Percentiles rank a stretch among this genome's conserved stretches.
Conservation (phyloP, 2,113 vertebrate genomes). For the Falco punctatus region DNA sequence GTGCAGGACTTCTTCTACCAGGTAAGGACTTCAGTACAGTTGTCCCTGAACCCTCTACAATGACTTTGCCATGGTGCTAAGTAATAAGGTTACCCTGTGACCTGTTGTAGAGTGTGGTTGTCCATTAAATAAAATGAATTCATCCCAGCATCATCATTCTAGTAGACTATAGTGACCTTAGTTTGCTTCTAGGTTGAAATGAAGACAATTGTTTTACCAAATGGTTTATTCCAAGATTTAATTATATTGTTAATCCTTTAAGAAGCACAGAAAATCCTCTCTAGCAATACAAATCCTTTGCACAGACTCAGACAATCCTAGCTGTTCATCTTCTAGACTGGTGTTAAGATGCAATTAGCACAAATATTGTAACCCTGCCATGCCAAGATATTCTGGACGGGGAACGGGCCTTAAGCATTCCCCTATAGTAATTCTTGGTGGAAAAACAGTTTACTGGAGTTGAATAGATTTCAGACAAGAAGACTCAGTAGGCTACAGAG, state of each 20-base stretch:
- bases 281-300: background rate
- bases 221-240: background rate
- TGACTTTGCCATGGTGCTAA: background rate
- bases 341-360: background rate
- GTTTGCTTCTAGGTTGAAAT: background rate
- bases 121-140: slow-evolving; percentile 15
- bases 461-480: background rate
- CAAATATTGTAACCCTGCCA: background rate
- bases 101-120: background rate
- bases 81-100: background rate
- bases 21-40: background rate
- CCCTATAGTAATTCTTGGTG: background rate
- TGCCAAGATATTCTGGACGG: background rate
- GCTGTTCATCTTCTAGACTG: background rate
- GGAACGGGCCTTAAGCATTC: background rate
- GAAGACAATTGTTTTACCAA: background rate
- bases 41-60: background rate
- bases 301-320: background rate
- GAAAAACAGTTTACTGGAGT: background rate
- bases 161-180: background rate
- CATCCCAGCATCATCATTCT: background rate
- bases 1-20: background rate
- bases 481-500: background rate
- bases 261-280: background rate
- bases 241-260: background rate